A percentile compares a stretch with the other conserved stretches of the same genome.
phyloP scores from a whole-genome alignment of 1,140 invertebrate genomes.

The Drosophila sucinea region DNA sequence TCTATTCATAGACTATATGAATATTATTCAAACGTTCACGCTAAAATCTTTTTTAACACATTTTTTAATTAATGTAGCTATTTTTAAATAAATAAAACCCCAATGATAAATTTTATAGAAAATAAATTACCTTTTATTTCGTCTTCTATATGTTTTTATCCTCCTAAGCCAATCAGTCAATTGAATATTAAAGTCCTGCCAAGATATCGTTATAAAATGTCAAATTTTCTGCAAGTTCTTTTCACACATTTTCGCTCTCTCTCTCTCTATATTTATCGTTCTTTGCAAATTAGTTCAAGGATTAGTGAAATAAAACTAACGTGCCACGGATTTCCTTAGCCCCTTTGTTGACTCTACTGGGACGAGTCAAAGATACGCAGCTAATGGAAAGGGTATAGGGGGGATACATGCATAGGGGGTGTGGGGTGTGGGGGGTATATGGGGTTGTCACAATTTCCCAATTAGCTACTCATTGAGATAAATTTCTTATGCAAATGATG shows the following conservation, averaged over 20 bases:
- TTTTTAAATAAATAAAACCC: no score
- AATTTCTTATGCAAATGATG: constrained; percentile 81
- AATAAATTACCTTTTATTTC: no score
- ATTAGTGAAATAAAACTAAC: constrained; percentile 78
- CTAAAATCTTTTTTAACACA: no score
- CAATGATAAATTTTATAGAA: no score
- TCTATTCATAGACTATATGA: no score
- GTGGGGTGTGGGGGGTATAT: constrained; percentile 33
- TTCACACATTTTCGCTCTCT: not conserved
- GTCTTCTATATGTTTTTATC: no score
- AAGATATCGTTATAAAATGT: not conserved
- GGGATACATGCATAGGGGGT: not conserved
- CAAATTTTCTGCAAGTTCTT: constrained; percentile 47
- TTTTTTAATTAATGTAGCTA: no score
- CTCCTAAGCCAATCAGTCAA: no score
- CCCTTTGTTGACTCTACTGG: constrained; percentile 60
- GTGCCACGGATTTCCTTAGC: constrained; percentile 64
- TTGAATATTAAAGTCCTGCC: no score
- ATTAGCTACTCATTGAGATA: constrained; percentile 81
- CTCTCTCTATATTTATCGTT: not conserved
- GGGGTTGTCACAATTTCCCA: constrained; percentile 68
- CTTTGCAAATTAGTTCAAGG: constrained; percentile 73
- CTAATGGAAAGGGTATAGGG: not conserved
- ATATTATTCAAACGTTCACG: no score
- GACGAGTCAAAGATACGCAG: constrained; percentile 4